Evolutionary conservation across 1,140 invertebrate genomes (phyloP).

Genomic region (Aporrectodea caliginosa): DNA sequence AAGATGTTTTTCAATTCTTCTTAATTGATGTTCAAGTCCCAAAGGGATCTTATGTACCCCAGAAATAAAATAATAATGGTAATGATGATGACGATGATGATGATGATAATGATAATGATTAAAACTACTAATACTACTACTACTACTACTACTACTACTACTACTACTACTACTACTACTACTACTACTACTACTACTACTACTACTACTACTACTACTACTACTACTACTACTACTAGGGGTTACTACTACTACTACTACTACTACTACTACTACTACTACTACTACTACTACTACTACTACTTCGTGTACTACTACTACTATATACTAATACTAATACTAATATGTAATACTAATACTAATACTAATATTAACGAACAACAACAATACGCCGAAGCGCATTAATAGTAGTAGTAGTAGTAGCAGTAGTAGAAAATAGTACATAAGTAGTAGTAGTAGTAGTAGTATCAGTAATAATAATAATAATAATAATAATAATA

Average conservation of each 20-base stretch:
- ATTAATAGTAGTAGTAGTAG: too few relatives aligned
- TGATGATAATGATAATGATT: too few relatives aligned
- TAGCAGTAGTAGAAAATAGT: too few relatives aligned
- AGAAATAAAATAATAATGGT: too few relatives aligned
- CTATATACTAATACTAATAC: background rate
- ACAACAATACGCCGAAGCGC: too few relatives aligned
- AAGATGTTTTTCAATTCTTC: too few relatives aligned
- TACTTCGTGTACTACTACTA: background rate
- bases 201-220: constrained; percentile 28
- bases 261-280: constrained; percentile 3
- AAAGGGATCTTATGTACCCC: too few relatives aligned
- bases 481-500: too few relatives aligned
- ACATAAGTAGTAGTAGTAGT: too few relatives aligned
- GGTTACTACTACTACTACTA: constrained; percentile 3
- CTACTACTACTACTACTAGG: constrained; percentile 25
- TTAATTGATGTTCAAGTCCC: too few relatives aligned
- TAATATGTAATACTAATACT: background rate
- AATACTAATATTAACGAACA: background rate
- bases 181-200: constrained; percentile 29
- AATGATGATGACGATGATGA: too few relatives aligned
- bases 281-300: constrained; percentile 2
- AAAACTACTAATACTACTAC: constrained; percentile 33
- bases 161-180: constrained; percentile 26
- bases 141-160: constrained; percentile 20
- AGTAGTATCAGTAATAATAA: too few relatives aligned